Conservation (phyloP, 2,888 invertebrate species). For the Linyphia triangularis region DNA sequence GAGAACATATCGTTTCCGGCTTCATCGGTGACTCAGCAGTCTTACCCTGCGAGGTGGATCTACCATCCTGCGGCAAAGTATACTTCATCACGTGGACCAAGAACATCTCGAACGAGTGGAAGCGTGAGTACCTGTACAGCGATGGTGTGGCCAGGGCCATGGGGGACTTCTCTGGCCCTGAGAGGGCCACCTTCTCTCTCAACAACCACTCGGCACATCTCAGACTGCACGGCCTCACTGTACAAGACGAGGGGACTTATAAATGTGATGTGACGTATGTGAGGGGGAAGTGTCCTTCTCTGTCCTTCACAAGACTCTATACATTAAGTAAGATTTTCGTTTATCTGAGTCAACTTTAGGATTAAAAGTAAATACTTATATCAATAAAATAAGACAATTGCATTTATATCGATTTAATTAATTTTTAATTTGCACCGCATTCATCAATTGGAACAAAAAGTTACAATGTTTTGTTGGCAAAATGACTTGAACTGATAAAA, state of each 20-base stretch:
- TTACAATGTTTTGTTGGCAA: no score
- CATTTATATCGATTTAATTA: no score
- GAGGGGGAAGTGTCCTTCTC: constrained; percentile 77
- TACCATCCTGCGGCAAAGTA: constrained; percentile 86
- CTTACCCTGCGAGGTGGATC: constrained; percentile 86
- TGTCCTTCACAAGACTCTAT: constrained; percentile 76
- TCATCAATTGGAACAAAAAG: no score
- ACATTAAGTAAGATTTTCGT: constrained; percentile 67
- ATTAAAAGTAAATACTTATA: no score
- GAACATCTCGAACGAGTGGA: constrained; percentile 76
- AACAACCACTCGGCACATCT: constrained; percentile 73
- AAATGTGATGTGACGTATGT: constrained; percentile 84
- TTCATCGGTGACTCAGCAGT: constrained; percentile 80
- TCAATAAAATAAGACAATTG: no score
- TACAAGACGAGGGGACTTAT: constrained; percentile 85
- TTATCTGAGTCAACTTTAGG: no score
- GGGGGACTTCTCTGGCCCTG: constrained; percentile 75
- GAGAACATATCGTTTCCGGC: constrained; percentile 70
- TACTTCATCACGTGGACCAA: constrained; percentile 89
- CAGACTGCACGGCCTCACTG: constrained; percentile 61
- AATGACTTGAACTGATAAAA: no score
- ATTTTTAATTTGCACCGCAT: no score
- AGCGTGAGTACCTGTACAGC: constrained; percentile 77
- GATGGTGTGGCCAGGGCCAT: constrained; percentile 76
- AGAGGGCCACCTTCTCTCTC: constrained; percentile 68